Evolutionary conservation across 2,797 vertebrate genomes (phyloP).

Genomic region (Percopsis omiscomaycus): DNA sequence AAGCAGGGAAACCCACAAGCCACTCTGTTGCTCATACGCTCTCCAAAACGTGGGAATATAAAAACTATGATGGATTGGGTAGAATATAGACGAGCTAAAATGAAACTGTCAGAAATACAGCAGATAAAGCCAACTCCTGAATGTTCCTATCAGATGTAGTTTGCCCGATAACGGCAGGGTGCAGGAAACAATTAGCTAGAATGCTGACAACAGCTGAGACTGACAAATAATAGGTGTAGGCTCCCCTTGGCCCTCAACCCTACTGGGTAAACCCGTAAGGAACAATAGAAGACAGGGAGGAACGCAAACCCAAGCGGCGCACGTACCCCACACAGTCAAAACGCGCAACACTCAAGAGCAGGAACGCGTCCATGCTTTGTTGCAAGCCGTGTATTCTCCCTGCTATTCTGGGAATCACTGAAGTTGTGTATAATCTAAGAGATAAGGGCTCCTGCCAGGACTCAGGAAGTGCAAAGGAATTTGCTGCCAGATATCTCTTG

Average conservation of each 20-base stretch:
- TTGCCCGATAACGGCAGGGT: constrained; percentile 38
- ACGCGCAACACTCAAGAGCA: background rate
- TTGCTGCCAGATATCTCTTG: constrained; percentile 75
- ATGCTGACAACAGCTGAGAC: constrained; percentile 56
- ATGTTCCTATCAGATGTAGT: constrained; percentile 28
- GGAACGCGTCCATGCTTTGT: constrained; percentile 28
- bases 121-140: constrained; percentile 24
- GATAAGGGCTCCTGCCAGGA: constrained; percentile 77
- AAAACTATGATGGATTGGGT: constrained; percentile 3
- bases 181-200: constrained; percentile 49
- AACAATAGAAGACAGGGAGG: constrained; percentile 49
- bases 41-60: constrained; percentile 25
- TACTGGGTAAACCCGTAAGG: constrained; percentile 17
- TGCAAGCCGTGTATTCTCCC: constrained; percentile 61
- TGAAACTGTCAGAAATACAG: background rate
- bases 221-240: constrained; percentile 49
- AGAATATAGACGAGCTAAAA: constrained; percentile 14
- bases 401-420: constrained; percentile 79
- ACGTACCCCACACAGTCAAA: constrained; percentile 4
- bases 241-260: constrained; percentile 31
- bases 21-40: background rate
- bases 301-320: constrained; percentile 4
- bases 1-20: background rate
- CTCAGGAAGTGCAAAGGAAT: constrained; percentile 82
- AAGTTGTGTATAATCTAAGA: constrained; percentile 74